Conservation (phyloP, 1,140 invertebrate species). For the Aphis craccivora region DNA sequence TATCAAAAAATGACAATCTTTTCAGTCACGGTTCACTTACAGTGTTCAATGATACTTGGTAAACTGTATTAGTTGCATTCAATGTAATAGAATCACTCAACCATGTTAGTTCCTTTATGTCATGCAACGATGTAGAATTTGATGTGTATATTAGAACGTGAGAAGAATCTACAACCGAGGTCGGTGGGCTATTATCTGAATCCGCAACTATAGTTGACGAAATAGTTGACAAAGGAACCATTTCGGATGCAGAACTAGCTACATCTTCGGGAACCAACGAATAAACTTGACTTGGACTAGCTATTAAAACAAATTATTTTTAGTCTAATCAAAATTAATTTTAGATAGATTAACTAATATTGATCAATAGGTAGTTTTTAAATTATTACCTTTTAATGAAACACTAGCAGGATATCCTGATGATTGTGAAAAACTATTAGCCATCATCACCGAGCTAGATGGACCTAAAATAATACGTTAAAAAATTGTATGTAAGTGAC, state of each 20-base stretch:
- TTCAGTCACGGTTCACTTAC: neutral
- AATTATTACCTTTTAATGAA: neutral
- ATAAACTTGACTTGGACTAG: neutral
- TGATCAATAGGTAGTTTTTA: neutral
- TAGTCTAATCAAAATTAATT: neutral
- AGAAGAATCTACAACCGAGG: neutral
- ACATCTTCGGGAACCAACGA: neutral
- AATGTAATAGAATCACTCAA: slow-evolving; percentile 17
- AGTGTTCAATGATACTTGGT: slow-evolving; percentile 49
- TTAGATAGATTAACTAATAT: neutral
- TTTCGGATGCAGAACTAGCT: neutral
- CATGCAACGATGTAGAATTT: neutral
- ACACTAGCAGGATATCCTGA: neutral
- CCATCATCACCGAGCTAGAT: neutral
- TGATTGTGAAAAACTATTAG: neutral
- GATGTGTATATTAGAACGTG: neutral
- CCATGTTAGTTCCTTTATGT: neutral
- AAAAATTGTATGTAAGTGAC: neutral
- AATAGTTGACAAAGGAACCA: neutral
- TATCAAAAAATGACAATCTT: neutral
- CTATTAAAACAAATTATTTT: neutral
- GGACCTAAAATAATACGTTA: neutral
- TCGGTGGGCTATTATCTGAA: neutral
- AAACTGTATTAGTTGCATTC: neutral
- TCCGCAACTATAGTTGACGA: neutral